Evolutionary conservation across 2,113 vertebrate species (phyloP).

Genomic region (chimpanzee (Pan troglodytes)): NHGRI_mPanTro3-v2.1_pri NC_072401.2:141451001-141451500

Average conservation of each 20-base stretch:
- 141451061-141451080: neutral
- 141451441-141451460: too few relatives aligned
- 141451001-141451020: neutral
- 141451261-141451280: neutral
- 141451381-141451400: too few relatives aligned
- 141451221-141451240: neutral
- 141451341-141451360: neutral
- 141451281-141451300: neutral
- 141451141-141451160: neutral
- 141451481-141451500: too few relatives aligned
- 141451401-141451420: too few relatives aligned
- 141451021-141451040: neutral
- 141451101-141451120: neutral
- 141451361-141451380: too few relatives aligned
- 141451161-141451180: neutral
- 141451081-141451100: neutral
- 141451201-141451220: neutral
- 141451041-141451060: neutral
- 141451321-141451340: too few relatives aligned
- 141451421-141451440: too few relatives aligned
- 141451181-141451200: neutral
- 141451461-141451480: too few relatives aligned
- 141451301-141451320: neutral
- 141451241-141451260: neutral
- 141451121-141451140: neutral